A percentile compares a stretch with the other conserved stretches of the same genome.
Evolutionary conservation across 2,113 vertebrate species (phyloP).

Genomic region (Nothoprocta pentlandii): DNA sequence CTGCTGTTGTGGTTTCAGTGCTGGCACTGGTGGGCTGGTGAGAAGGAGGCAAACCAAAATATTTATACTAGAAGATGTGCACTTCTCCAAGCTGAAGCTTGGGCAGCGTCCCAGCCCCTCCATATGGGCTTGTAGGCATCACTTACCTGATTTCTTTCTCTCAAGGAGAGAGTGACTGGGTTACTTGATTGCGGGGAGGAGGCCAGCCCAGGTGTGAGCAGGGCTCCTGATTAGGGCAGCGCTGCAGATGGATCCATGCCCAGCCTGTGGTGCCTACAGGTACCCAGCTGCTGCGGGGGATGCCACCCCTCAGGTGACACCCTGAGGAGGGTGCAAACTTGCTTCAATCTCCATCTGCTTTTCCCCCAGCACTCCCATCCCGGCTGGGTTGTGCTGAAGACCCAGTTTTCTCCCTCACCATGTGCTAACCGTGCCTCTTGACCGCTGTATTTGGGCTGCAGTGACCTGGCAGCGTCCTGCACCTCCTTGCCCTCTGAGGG

Average conservation of each 20-base stretch:
- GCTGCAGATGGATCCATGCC: background rate
- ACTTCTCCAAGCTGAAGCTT: conserved; percentile 49
- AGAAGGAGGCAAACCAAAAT: conserved; percentile 63
- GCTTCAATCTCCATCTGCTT: background rate
- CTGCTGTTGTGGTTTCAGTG: conserved; percentile 36
- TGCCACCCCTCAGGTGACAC: too few species aligned
- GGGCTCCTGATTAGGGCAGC: background rate
- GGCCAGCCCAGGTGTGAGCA: background rate
- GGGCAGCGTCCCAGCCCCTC: conserved; percentile 55
- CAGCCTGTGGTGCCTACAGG: background rate
- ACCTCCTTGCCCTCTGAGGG: background rate
- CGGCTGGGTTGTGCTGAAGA: background rate
- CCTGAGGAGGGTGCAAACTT: background rate
- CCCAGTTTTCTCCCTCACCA: too few species aligned
- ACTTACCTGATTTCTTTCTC: conserved; percentile 36
- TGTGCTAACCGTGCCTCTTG: background rate
- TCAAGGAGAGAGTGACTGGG: background rate
- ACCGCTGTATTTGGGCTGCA: background rate
- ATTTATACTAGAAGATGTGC: conserved; percentile 55
- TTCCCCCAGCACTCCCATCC: background rate
- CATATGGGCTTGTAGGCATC: background rate
- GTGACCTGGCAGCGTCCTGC: background rate
- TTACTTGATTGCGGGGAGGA: background rate
- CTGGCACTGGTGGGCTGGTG: conserved; percentile 37
- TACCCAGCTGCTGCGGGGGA: too few species aligned